Evolutionary conservation across 2,113 vertebrate species (phyloP).

Genomic region (Hemicordylus capensis): DNA sequence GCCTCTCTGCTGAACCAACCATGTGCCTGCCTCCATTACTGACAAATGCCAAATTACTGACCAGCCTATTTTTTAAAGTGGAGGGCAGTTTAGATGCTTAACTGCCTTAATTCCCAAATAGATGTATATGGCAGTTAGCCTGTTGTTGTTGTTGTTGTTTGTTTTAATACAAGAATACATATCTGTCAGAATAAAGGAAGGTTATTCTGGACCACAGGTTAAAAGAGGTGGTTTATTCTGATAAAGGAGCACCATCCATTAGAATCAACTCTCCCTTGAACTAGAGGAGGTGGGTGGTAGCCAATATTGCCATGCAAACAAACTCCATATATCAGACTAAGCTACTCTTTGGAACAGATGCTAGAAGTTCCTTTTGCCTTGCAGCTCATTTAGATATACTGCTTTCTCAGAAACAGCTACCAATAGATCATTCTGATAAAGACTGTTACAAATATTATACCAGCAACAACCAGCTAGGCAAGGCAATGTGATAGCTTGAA

Average conservation of each 20-base stretch:
- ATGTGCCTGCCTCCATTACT: background rate
- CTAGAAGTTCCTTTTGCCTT: background rate
- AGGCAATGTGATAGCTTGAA: background rate
- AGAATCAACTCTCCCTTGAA: background rate
- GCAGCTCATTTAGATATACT: background rate
- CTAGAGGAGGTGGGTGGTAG: background rate
- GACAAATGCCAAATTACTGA: background rate
- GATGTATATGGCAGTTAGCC: background rate
- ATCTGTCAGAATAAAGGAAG: background rate
- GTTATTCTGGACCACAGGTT: background rate
- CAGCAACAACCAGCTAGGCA: background rate
- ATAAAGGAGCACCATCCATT: background rate
- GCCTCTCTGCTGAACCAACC: background rate
- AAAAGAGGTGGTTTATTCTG: background rate
- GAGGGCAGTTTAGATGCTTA: background rate
- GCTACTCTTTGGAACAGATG: background rate
- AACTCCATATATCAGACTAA: background rate
- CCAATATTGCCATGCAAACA: background rate
- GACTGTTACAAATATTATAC: background rate
- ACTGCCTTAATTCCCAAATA: background rate
- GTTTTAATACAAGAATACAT: background rate
- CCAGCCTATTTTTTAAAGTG: background rate
- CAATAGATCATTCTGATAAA: background rate
- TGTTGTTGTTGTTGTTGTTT: too few species aligned
- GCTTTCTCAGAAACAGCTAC: background rate